Conservation (phyloP, 2,113 vertebrate genomes). For the Pseudolaguvia tuberculata region DNA sequence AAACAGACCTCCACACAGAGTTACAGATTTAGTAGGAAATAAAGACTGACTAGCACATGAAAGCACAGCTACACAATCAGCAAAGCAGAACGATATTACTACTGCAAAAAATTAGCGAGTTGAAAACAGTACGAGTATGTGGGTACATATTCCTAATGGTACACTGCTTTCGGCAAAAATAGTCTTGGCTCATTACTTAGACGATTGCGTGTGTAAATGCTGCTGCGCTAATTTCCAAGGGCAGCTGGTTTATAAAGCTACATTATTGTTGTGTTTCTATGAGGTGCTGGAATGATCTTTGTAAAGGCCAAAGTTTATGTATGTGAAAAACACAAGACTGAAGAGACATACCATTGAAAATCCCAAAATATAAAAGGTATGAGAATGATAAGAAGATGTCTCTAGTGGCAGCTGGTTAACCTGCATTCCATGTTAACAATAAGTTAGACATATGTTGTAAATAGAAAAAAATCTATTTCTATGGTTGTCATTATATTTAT, state of each 20-base stretch:
- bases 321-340: background rate
- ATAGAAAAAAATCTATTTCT: too few species aligned
- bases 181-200: slow-evolving; percentile 15
- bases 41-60: background rate
- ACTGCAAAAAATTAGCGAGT: background rate
- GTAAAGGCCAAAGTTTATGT: background rate
- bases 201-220: background rate
- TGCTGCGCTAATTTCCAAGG: slow-evolving; percentile 8
- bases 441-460: too few species aligned
- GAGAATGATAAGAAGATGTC: too few species aligned
- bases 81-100: background rate
- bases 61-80: background rate
- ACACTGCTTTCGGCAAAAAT: slow-evolving; percentile 2
- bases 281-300: background rate
- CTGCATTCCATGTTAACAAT: too few species aligned
- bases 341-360: too few species aligned
- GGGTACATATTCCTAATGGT: background rate
- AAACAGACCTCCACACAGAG: background rate
- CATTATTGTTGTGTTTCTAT: background rate
- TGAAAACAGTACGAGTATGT: slow-evolving; percentile 5
- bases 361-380: too few species aligned
- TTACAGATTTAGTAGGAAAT: background rate
- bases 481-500: too few species aligned
- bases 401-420: too few species aligned
- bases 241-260: background rate